These are phyloP conservation scores for Alloplasta piceator DNA, from an alignment of 2,888 invertebrate species.

Conservation along the genomic window DNA sequence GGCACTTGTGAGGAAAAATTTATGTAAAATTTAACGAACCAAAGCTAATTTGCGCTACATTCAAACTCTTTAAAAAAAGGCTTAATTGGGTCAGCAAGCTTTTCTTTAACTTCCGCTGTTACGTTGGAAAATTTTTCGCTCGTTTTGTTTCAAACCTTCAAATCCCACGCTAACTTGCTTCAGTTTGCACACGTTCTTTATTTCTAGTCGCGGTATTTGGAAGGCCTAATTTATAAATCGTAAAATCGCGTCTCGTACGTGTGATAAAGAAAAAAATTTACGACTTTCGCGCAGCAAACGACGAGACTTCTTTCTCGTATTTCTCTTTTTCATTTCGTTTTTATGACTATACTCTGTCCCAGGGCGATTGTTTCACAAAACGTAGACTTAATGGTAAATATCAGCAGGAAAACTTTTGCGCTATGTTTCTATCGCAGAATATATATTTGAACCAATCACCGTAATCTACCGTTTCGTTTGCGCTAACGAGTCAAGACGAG, in stretches of 20 bases:
- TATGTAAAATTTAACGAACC: slow-evolving; percentile 34
- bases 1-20: slow-evolving; percentile 20
- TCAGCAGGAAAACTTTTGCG: neutral
- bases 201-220: slow-evolving; percentile 46
- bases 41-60: slow-evolving; percentile 14
- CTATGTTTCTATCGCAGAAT: slow-evolving; percentile 1
- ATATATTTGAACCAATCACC: slow-evolving; percentile 30
- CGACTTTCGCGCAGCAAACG: slow-evolving; percentile 13
- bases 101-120: slow-evolving; percentile 13
- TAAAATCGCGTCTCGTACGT: slow-evolving; percentile 61
- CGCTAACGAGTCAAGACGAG: neutral
- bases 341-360: slow-evolving; percentile 22
- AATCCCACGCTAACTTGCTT: slow-evolving; percentile 1
- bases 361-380: slow-evolving; percentile 13
- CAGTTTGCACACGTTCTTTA: neutral
- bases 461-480: slow-evolving; percentile 26
- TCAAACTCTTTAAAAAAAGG: slow-evolving; percentile 28
- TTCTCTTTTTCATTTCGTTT: slow-evolving; percentile 5
- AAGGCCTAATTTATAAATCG: slow-evolving; percentile 63
- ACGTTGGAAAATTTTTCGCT: slow-evolving; percentile 6
- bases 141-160: neutral
- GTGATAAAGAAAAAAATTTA: slow-evolving; percentile 52
- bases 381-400: neutral
- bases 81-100: slow-evolving; percentile 40
- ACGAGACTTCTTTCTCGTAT: slow-evolving; percentile 10